Conservation (phyloP, 2,888 invertebrate genomes). For the Biston stratarius region DNA sequence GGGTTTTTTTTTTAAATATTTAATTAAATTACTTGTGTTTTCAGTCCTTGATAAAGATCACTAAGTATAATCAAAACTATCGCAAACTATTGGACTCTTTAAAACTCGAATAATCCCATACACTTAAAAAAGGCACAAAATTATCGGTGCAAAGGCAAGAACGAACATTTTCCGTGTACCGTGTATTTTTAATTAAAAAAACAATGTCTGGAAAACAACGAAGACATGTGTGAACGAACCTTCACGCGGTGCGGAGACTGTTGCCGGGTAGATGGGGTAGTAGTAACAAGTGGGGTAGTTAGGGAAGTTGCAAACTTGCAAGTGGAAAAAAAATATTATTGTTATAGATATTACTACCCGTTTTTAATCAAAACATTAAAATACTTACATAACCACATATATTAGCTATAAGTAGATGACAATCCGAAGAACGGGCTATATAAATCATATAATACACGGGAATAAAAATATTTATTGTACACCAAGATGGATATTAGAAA, state of each 20-base stretch:
- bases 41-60: too few relatives aligned
- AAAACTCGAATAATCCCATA: too few relatives aligned
- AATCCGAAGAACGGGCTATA: too few relatives aligned
- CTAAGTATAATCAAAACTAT: too few relatives aligned
- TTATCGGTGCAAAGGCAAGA: not conserved
- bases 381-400: not conserved
- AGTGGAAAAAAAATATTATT: not conserved
- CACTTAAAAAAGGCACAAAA: too few relatives aligned
- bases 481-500: not conserved
- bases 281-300: not conserved
- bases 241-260: constrained; percentile 24
- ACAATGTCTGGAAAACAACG: not conserved
- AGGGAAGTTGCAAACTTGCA: not conserved
- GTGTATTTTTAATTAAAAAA: not conserved
- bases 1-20: too few relatives aligned
- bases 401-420: not conserved
- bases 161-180: not conserved
- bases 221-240: constrained; percentile 9
- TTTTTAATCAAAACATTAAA: too few relatives aligned
- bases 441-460: too few relatives aligned
- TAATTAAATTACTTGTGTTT: too few relatives aligned
- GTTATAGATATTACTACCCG: too few relatives aligned
- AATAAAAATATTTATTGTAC: too few relatives aligned
- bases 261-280: constrained; percentile 6
- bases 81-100: too few relatives aligned